Percentiles rank a stretch among this genome's conserved stretches.
Conservation (phyloP, 2,113 vertebrate species). For the Rhinichthys klamathensis region DNA sequence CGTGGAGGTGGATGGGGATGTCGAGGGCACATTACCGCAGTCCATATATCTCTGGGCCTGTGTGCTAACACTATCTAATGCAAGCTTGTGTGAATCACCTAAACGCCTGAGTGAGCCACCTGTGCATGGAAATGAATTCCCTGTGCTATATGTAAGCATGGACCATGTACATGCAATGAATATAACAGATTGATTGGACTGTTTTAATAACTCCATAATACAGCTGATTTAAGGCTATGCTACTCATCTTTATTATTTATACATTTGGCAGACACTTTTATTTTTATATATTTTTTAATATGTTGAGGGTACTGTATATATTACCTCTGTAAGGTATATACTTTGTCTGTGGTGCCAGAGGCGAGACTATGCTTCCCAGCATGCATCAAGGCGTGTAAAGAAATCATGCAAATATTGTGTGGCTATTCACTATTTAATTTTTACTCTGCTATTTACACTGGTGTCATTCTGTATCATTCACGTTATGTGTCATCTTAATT, state of each 20-base stretch:
- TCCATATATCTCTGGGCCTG: background rate
- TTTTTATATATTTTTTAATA: no score
- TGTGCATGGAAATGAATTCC: background rate
- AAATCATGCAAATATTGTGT: background rate
- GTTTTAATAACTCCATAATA: background rate
- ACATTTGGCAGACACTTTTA: no score
- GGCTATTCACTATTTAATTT: background rate
- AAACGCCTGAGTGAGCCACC: background rate
- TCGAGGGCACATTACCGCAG: background rate
- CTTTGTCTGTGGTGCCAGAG: background rate
- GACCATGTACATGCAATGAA: background rate
- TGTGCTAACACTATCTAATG: background rate
- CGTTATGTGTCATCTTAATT: background rate
- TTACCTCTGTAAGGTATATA: background rate
- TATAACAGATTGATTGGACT: background rate
- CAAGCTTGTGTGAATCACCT: background rate
- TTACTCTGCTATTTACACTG: background rate
- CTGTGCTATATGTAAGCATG: background rate
- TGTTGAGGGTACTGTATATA: no score
- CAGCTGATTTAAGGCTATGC: background rate
- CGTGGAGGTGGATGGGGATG: background rate
- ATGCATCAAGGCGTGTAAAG: background rate
- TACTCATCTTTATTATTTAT: background rate
- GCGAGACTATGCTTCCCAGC: background rate
- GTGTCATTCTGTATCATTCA: background rate